Evolutionary conservation across 2,797 vertebrate species (phyloP).

Genomic region (Simalia tracyae): DNA sequence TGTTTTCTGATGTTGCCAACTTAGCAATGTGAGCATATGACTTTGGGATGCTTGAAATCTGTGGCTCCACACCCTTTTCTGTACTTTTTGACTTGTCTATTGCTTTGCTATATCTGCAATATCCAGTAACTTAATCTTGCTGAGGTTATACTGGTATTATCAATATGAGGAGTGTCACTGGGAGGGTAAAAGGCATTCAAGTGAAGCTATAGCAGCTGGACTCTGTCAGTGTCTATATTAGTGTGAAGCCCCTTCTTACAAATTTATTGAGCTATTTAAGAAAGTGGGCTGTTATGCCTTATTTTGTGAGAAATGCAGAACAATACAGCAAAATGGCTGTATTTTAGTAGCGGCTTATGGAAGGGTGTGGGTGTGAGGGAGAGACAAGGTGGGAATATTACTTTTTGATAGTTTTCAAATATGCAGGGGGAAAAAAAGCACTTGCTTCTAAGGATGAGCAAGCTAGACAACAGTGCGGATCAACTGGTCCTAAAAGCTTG

Average conservation of each 20-base stretch:
- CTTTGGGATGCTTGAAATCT: neutral
- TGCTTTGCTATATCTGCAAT: neutral
- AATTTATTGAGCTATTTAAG: neutral
- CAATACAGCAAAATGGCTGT: slow-evolving; percentile 9
- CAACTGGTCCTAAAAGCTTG: slow-evolving; percentile 23
- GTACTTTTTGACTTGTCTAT: neutral
- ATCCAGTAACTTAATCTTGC: neutral
- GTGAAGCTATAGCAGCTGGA: slow-evolving; percentile 6
- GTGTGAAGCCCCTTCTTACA: neutral
- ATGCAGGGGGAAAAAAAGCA: neutral
- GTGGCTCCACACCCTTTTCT: neutral
- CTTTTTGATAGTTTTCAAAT: slow-evolving; percentile 2
- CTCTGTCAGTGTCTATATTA: neutral
- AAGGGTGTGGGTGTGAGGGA: neutral
- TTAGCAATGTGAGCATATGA: neutral
- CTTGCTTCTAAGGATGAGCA: neutral
- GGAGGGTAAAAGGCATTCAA: neutral
- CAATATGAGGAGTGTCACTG: neutral
- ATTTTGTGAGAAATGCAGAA: neutral
- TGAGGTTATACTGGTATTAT: slow-evolving; percentile 17
- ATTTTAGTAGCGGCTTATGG: neutral
- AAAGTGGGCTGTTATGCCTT: neutral
- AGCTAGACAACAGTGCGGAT: neutral
- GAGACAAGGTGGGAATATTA: neutral
- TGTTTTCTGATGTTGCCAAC: neutral